Evolutionary conservation across 2,113 vertebrate species (phyloP).

Genomic region (Regulus satrapa): DNA sequence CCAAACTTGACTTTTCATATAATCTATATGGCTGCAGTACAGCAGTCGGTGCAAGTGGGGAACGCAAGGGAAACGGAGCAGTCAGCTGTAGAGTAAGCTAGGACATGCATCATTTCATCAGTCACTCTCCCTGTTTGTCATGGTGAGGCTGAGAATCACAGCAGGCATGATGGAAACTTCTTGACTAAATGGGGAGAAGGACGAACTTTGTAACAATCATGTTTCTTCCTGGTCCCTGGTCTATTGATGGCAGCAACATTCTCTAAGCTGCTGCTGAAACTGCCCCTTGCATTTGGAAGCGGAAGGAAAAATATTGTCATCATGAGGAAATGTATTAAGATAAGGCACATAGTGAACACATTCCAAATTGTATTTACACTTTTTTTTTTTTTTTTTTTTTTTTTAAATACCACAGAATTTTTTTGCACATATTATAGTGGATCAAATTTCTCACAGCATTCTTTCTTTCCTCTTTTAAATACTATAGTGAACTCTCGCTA

Average conservation of each 20-base stretch:
- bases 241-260: not conserved
- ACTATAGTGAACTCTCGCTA: not conserved
- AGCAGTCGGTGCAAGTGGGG: not conserved
- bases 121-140: not conserved
- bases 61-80: not conserved
- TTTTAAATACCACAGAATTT: not conserved
- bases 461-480: not conserved
- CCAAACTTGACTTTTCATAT: not conserved
- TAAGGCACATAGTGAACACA: not conserved
- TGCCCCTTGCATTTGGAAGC: not conserved
- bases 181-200: not conserved
- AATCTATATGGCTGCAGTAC: not conserved
- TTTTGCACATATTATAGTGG: not conserved
- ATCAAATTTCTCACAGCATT: not conserved
- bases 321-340: not conserved
- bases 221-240: not conserved
- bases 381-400: too few species aligned
- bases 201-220: not conserved
- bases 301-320: not conserved
- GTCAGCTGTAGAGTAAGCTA: not conserved
- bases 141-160: not conserved
- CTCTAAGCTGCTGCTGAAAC: not conserved
- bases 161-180: not conserved
- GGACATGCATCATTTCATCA: not conserved
- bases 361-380: not conserved